A percentile compares a stretch with the other conserved stretches of the same genome.
phyloP scores from a whole-genome alignment of 2,888 invertebrate genomes.

The Mycogona germanica region DNA sequence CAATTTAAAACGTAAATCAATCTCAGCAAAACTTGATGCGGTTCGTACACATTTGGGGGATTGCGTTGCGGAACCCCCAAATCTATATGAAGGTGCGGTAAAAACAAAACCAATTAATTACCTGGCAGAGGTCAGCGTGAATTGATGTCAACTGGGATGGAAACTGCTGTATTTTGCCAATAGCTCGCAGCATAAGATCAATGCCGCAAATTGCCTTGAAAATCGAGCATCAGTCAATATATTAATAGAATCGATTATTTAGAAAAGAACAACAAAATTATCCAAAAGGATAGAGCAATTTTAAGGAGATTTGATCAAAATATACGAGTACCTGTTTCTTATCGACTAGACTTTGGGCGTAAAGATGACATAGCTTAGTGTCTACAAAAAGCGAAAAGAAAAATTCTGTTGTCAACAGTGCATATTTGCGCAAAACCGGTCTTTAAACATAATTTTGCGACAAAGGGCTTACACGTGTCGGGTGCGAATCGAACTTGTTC shows the following conservation, averaged over 20 bases:
- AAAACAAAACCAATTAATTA: conserved; percentile 23
- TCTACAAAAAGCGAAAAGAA: conserved; percentile 43
- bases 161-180: conserved; percentile 72
- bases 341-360: conserved; percentile 65
- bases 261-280: neutral
- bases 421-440: no score
- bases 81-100: no score
- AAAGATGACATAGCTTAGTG: conserved; percentile 75
- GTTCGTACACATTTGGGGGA: no score
- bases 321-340: conserved; percentile 41
- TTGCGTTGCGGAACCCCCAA: no score
- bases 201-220: conserved; percentile 67
- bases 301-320: no score
- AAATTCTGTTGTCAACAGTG: conserved; percentile 8
- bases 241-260: neutral
- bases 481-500: conserved; percentile 80
- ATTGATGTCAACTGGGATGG: conserved; percentile 86
- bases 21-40: no score
- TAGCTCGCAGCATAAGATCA: conserved; percentile 63
- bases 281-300: no score
- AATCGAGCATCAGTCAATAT: neutral
- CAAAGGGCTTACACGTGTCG: conserved; percentile 58
- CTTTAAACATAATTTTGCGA: no score
- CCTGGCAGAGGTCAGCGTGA: conserved; percentile 83
- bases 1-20: no score